Percentiles rank a stretch among this genome's conserved stretches.
Evolutionary conservation across 2,113 vertebrate species (phyloP).

Genomic region (Osmerus eperlanus): DNA sequence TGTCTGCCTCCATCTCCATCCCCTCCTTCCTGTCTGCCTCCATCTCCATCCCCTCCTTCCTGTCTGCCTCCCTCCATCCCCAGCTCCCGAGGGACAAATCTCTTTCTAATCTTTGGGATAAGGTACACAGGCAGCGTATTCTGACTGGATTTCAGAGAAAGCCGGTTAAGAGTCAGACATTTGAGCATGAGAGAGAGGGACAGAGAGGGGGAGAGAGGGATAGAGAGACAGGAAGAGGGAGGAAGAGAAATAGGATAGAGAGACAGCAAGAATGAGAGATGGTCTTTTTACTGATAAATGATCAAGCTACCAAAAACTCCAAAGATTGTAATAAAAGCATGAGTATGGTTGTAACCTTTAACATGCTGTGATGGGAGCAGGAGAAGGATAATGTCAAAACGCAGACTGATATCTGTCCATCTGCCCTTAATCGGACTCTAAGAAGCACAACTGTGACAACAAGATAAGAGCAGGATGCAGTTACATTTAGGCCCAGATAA

Average conservation of each 20-base stretch:
- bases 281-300: neutral
- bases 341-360: neutral
- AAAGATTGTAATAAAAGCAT: neutral
- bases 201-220: neutral
- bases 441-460: conserved; percentile 33
- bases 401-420: neutral
- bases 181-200: conserved; percentile 3
- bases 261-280: neutral
- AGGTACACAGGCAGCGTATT: conserved; percentile 39
- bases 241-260: neutral
- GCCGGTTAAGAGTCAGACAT: conserved; percentile 47
- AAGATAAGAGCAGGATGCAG: neutral
- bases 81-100: conserved; percentile 44
- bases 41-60: neutral
- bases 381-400: neutral
- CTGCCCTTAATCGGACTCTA: conserved; percentile 15
- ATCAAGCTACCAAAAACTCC: neutral
- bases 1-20: neutral
- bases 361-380: conserved; percentile 12
- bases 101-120: conserved; percentile 54
- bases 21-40: conserved; percentile 8
- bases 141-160: conserved; percentile 49
- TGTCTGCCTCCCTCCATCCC: conserved; percentile 7
- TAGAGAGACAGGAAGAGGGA: neutral
- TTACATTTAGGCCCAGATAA: no score